Evolutionary conservation across 2,888 invertebrate genomes (phyloP).

Genomic region (Drosophila tanythrix): DNA sequence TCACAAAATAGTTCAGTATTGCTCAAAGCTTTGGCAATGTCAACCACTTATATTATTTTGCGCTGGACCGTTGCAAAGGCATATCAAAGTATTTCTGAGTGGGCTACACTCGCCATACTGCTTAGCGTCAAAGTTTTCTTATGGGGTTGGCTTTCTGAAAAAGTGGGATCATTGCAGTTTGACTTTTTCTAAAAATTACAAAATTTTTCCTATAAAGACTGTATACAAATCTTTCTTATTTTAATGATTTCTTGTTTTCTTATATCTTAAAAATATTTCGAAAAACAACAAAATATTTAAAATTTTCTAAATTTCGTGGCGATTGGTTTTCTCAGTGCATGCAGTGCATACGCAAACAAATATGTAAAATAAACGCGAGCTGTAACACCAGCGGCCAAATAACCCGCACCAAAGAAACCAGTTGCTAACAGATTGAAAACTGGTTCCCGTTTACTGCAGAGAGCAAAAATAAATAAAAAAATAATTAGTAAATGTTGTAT

Average conservation of each 20-base stretch:
- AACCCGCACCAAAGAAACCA: slow-evolving; percentile 47
- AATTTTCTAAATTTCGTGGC: background rate
- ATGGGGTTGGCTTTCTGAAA: background rate
- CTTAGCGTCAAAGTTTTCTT: background rate
- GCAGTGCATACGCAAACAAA: background rate
- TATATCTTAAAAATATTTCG: background rate
- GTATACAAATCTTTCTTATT: background rate
- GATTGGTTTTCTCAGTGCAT: background rate
- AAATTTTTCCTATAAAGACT: background rate
- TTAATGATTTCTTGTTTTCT: background rate
- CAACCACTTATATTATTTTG: background rate
- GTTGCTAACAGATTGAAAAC: slow-evolving; percentile 55
- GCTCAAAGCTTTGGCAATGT: slow-evolving; percentile 2
- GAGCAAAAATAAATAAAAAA: background rate
- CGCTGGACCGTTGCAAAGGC: background rate
- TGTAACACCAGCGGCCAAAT: slow-evolving; percentile 9
- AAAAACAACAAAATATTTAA: background rate
- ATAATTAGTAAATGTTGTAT: slow-evolving; percentile 9
- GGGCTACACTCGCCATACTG: background rate
- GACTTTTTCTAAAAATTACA: background rate
- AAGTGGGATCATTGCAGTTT: background rate
- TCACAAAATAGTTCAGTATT: slow-evolving; percentile 26
- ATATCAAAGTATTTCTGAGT: background rate
- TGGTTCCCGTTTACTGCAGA: slow-evolving; percentile 56
- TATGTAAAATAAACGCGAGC: slow-evolving; percentile 4